Base-by-base conservation (phyloP, 2,888 invertebrate genomes). In the Epsilonema sp. region DNA sequence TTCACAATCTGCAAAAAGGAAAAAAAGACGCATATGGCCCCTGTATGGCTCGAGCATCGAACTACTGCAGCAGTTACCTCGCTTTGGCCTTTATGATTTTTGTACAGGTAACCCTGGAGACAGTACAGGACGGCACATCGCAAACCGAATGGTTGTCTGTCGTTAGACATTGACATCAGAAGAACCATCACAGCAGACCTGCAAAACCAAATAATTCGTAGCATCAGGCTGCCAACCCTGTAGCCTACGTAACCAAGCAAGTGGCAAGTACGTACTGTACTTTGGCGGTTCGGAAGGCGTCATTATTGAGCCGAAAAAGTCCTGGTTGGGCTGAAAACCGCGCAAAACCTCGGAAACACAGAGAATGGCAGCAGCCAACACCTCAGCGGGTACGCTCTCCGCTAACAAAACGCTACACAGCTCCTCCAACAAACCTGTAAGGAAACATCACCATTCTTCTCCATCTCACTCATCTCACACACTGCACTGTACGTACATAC, bases 151-250 rank as follows among this genome's bases (percentile, higher is more conserved):
- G 89, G 82, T 65, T 97, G 97, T 61, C 89, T 90, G 65, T 97
- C 94, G 65, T 92, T 90, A 4, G 89, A 86, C 89, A 97, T 92
- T 0, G 92, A 90, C 83, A 92, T 86, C 8, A 97, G 70, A 5
- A 97, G 72, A 39, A 94, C 84, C 0, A 94, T 83, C 45, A 94
- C 79, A 0, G 87, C 87, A 0, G 92, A 85, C 47, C 90, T 76
- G 60, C 11, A 67, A 62, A 43, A n/a, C n/a, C n/a, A n/a, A n/a
- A n/a, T n/a, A n/a, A n/a, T n/a, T n/a, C n/a, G n/a, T n/a, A n/a
- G n/a, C n/a, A n/a, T n/a, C n/a, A n/a, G n/a, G n/a, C n/a, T n/a
- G n/a, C n/a, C n/a, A n/a, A n/a, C n/a, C n/a, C n/a, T n/a, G n/a
- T n/a, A n/a, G n/a, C n/a, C n/a, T n/a, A n/a, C n/a, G n/a, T n/a